Base-by-base conservation (phyloP, 2,797 vertebrate genomes). In the Acipenser transmontanus region DNA sequence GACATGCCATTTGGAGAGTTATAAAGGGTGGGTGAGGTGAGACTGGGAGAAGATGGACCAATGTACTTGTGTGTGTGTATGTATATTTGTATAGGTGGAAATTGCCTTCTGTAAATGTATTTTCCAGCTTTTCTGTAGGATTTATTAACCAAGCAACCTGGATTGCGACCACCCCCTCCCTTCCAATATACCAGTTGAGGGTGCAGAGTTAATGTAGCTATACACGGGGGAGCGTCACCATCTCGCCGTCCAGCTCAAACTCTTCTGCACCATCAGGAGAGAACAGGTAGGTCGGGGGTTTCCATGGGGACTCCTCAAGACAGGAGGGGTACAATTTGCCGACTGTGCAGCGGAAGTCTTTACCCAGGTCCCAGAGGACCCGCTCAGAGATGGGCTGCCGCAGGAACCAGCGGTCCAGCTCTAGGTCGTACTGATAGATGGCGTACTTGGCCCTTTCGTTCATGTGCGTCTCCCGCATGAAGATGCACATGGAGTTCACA, bases 321-420 rank as follows among this genome's bases (percentile, higher is more conserved):
- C 97, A 99, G 64, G 97, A 99, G 0, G 97, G 97, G 80, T 99
- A 99, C 1, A 99, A 92, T 78, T 99, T 98, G 67, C 95, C 97
- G 76, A 99, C 94, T 1, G 93, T 92, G 69, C 97, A 98, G 68
- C 94, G 93, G 76, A 99, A 99, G 83, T 96, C 94, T 67, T 94
- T 95, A 6, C 97, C 96, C 59, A 99, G 74, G 71, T 98, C 95
- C 94, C 97, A 98, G n/a, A 99, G 92, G 59, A 96, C 94, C 0
- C 97, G 94, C 60, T 98, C 96, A 0, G 96, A 96, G 74, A 99
- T 94, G 0, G 96, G 93, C 81, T 99, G 97, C 70, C 92, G 85
- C 65, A 95, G 85, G 74, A 88, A 93, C 97, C 97, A 99, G 74
- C 92, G 91, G 74, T 99, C 96, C 0, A 93, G 87, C 71, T 96